Evolutionary conservation across 2,797 vertebrate species (phyloP), one percentile per base, ranked within the genome.

Genomic region (Pantherophis alleghaniensis): DNA sequence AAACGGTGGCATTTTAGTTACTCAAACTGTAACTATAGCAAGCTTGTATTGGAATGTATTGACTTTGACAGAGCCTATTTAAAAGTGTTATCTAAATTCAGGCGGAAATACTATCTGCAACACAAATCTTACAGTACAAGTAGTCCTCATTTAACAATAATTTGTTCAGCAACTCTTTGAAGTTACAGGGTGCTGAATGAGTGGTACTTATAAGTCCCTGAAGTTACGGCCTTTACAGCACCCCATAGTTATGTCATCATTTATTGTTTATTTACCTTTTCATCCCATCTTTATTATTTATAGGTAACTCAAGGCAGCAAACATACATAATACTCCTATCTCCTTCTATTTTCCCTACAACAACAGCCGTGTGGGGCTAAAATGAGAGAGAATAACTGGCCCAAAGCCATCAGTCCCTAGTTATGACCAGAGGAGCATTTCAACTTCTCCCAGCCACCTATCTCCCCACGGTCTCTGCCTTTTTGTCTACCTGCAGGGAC

Each of bases 71-170:
- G 47, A 0, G 0, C 93, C 86, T 83, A 57, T 95, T 94, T 94
- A 95, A 93, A 97, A 95, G 94, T 53, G 94, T 88, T 57, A 95
- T 89, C 93, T 93, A 92, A 91, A 92, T 69, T 93, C 74, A 28
- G n/a, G 90, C 74, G 24, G 47, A 83, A 83, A 83, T 47, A 20
- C 20, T 24, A 47, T 83, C 37, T 47, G 9, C 2, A 83, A 47
- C 74, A 24, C 10, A 83, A 83, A 83, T 42, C 37, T 47, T 47
- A 47, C 0, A 11, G 37, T 47, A 47, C 9, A 83, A 42, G 9
- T 47, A 83, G 37, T 83, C 20, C 37, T 83, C 32, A 42, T 42
- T 83, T 83, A 83, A 47, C 7, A 42, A 83, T 42, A 20, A 22
- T 24, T 47, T 42, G 37, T 83, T 47, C 20, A 47, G 37, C 9